These are phyloP conservation scores for Drosophila pseudotakahashii DNA, from an alignment of 2,888 invertebrate genomes.

Conservation along the genomic window DNA sequence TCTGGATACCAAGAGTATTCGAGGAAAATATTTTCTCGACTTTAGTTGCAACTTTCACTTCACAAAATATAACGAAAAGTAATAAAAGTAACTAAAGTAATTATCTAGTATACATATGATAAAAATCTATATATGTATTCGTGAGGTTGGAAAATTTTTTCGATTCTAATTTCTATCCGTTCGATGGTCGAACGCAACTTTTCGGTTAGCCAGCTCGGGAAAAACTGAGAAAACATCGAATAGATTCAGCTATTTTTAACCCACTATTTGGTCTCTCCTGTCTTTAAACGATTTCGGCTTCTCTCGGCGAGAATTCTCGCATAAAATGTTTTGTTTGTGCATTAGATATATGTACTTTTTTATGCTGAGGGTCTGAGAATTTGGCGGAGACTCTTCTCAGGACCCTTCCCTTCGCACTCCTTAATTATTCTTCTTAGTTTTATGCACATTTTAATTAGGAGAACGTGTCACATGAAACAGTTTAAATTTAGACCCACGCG, in stretches of 20 bases:
- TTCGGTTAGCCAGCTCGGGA: conserved; percentile 80
- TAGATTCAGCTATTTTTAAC: conserved; percentile 82
- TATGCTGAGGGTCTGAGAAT: conserved; percentile 1
- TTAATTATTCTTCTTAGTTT: conserved; percentile 40
- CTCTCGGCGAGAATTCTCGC: conserved; percentile 17
- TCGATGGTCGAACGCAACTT: conserved; percentile 69
- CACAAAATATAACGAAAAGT: background rate
- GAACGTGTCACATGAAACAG: conserved; percentile 55
- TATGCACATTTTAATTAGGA: conserved; percentile 59
- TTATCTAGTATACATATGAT: conserved; percentile 53
- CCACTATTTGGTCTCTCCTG: conserved; percentile 4
- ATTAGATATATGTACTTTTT: conserved; percentile 17
- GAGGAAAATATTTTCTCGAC: background rate
- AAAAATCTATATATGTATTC: conserved; percentile 41
- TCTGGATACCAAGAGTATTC: conserved; percentile 19
- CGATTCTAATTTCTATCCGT: conserved; percentile 35
- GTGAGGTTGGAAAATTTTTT: conserved; percentile 42
- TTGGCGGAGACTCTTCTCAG: conserved; percentile 2
- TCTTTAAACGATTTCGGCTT: background rate
- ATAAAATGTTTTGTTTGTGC: conserved; percentile 18
- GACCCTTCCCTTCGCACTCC: conserved; percentile 23
- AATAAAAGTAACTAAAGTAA: conserved; percentile 32
- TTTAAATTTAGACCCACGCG: conserved; percentile 73
- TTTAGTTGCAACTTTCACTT: conserved; percentile 3
- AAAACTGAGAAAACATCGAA: conserved; percentile 79